Evolutionary conservation across 2,797 vertebrate genomes (phyloP).

Genomic region (Gouania willdenowi): DNA sequence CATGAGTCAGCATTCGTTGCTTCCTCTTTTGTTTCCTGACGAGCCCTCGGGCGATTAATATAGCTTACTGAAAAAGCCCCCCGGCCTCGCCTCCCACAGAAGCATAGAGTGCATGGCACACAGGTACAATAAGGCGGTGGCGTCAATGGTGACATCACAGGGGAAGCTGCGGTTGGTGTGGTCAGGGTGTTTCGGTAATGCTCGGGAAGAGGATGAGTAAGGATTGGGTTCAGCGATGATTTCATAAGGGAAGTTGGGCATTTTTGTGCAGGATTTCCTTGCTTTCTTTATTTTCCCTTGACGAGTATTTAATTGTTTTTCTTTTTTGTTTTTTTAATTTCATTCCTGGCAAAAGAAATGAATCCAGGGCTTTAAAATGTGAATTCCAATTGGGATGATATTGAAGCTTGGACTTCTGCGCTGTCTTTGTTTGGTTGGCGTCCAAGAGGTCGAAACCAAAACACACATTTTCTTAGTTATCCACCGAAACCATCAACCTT

Average conservation of each 20-base stretch:
- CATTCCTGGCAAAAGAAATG: not conserved
- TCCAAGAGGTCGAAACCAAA: no score
- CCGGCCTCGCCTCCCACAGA: constrained; percentile 3
- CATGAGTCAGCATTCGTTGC: constrained; percentile 36
- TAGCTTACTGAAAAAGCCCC: not conserved
- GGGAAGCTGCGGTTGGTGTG: constrained; percentile 26
- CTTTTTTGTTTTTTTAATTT: no score
- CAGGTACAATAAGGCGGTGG: constrained; percentile 14
- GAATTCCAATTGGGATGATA: no score
- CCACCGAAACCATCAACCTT: constrained; percentile 21
- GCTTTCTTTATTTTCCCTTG: not conserved
- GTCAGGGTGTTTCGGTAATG: constrained; percentile 1
- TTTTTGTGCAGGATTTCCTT: not conserved
- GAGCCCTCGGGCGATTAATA: not conserved
- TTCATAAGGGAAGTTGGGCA: constrained; percentile 16
- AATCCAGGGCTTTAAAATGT: not conserved
- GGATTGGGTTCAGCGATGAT: constrained; percentile 4
- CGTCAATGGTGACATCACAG: constrained; percentile 35
- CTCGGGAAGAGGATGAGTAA: not conserved
- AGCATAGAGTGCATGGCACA: not conserved
- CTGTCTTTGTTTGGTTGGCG: no score
- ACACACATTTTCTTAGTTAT: constrained; percentile 29
- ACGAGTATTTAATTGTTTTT: not conserved
- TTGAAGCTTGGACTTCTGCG: no score
- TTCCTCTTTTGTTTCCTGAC: constrained; percentile 41